A percentile compares a stretch with the other conserved stretches of the same genome.
These are phyloP conservation scores for Thereuonema tuberculata DNA, from an alignment of 1,140 invertebrate species.

Conservation along the genomic window DNA sequence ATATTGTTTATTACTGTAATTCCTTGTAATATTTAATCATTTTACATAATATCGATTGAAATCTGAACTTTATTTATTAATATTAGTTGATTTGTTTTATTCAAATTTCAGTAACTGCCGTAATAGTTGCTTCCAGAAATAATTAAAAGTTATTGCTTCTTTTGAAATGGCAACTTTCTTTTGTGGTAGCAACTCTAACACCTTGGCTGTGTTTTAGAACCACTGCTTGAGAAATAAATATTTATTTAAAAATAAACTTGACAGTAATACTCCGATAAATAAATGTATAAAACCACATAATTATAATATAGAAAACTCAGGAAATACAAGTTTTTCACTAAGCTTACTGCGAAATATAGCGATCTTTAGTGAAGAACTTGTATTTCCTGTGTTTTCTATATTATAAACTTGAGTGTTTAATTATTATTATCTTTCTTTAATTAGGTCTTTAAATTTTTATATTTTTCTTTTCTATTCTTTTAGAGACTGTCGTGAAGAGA, in stretches of 20 bases:
- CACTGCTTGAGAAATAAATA: background rate
- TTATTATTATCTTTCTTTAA: conserved; percentile 8
- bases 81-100: no score
- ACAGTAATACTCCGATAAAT: background rate
- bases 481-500: conserved; percentile 33
- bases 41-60: background rate
- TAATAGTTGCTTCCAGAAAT: background rate
- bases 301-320: background rate
- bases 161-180: background rate
- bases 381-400: background rate
- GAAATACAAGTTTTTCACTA: background rate
- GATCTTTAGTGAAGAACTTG: background rate
- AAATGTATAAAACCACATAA: background rate
- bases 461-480: conserved; percentile 18
- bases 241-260: background rate
- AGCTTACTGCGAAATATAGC: background rate
- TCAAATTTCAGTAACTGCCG: no score
- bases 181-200: background rate
- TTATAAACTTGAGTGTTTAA: conserved; percentile 1
- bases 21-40: background rate
- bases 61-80: background rate
- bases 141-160: background rate
- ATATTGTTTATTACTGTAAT: background rate
- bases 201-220: background rate
- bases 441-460: conserved; percentile 4